Evolutionary conservation across 2,113 vertebrate genomes (phyloP).

Genomic region (Rhinopomastus cyanomelas): DNA sequence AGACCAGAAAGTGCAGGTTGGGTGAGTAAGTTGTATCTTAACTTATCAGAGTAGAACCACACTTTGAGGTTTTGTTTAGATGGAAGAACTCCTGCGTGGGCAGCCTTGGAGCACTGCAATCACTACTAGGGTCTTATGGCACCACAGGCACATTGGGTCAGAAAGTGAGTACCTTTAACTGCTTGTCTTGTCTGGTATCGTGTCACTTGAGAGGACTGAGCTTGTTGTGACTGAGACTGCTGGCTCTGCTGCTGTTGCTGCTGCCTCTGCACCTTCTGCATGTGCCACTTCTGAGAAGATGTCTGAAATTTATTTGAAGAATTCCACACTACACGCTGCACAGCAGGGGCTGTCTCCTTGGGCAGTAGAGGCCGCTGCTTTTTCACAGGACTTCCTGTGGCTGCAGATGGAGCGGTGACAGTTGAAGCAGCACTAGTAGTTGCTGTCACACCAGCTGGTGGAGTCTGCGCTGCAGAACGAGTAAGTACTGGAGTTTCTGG

Average conservation of each 20-base stretch:
- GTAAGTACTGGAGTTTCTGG: constrained; percentile 79
- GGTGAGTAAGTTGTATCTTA: background rate
- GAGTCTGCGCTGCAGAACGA: constrained; percentile 79
- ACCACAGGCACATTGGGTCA: constrained; percentile 27
- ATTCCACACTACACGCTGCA: constrained; percentile 94
- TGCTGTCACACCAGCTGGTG: constrained; percentile 75
- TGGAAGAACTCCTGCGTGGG: constrained; percentile 5
- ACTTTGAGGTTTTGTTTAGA: constrained; percentile 19
- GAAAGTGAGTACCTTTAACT: constrained; percentile 86
- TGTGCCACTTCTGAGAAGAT: constrained; percentile 95
- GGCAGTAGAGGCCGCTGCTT: constrained; percentile 97
- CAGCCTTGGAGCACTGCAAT: background rate
- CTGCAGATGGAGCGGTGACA: constrained; percentile 66
- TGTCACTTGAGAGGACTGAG: constrained; percentile 88
- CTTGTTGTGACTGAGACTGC: constrained; percentile 73
- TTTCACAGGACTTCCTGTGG: constrained; percentile 84
- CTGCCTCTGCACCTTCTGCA: constrained; percentile 93
- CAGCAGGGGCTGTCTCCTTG: constrained; percentile 88
- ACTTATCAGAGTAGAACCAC: constrained; percentile 24
- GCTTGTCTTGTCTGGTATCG: constrained; percentile 97
- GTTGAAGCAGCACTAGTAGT: constrained; percentile 74
- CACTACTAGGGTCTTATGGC: constrained; percentile 1
- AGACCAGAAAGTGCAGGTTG: constrained; percentile 3
- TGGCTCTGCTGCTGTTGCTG: constrained; percentile 82
- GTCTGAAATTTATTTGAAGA: constrained; percentile 93